These are phyloP conservation scores for Sebastes taczanowskii DNA, from an alignment of 2,797 vertebrate species.

Conservation along the genomic window DNA sequence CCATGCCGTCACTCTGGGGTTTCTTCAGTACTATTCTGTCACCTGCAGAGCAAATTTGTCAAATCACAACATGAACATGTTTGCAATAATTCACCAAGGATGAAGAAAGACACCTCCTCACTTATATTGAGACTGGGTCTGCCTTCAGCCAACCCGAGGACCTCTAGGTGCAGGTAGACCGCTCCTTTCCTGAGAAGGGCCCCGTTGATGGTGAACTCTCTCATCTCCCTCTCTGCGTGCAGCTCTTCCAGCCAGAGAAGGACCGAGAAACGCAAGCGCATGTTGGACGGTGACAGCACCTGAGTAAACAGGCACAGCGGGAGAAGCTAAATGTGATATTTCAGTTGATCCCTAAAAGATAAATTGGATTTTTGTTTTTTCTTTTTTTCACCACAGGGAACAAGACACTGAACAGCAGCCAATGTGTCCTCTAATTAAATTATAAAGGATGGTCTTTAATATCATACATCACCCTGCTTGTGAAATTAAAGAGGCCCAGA, in stretches of 20 bases:
- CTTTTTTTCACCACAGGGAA: not conserved
- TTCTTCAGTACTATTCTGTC: constrained; percentile 90
- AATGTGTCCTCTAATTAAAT: not conserved
- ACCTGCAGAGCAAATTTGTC: constrained; percentile 76
- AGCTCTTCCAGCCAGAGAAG: constrained; percentile 96
- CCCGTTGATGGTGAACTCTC: constrained; percentile 85
- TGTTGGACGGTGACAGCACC: constrained; percentile 83
- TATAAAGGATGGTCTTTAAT: not conserved
- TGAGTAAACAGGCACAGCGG: constrained; percentile 53
- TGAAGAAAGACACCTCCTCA: constrained; percentile 54
- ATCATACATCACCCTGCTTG: not conserved
- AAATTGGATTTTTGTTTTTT: not conserved
- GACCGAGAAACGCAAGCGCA: constrained; percentile 85
- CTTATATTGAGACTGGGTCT: constrained; percentile 86
- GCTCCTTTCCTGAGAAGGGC: constrained; percentile 86
- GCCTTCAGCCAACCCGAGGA: constrained; percentile 88
- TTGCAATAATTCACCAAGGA: not conserved
- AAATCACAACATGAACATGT: not conserved
- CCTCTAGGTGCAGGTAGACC: constrained; percentile 84
- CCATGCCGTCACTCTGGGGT: constrained; percentile 65
- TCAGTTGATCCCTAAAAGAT: not conserved
- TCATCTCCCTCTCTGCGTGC: constrained; percentile 84
- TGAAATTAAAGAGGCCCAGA: not conserved
- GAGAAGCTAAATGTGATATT: not conserved
- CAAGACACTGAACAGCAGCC: not conserved